These are phyloP conservation scores for Jacana jacana DNA, from an alignment of 2,113 vertebrate genomes.

Conservation along the genomic window DNA sequence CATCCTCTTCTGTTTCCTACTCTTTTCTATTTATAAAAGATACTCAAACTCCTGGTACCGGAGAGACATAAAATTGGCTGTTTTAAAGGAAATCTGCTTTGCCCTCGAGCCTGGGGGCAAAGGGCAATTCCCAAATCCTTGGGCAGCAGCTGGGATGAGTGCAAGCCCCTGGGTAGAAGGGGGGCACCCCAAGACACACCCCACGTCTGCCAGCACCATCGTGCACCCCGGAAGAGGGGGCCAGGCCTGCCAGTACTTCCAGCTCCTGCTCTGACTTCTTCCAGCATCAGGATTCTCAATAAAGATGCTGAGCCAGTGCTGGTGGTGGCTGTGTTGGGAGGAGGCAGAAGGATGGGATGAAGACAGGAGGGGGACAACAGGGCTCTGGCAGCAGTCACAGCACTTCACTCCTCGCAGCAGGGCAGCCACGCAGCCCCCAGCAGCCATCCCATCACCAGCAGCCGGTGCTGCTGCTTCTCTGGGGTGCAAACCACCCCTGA, in stretches of 20 bases:
- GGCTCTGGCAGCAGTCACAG: accelerated
- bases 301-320: neutral
- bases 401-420: no score
- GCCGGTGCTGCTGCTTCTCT: accelerated
- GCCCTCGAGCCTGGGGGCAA: neutral
- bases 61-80: neutral
- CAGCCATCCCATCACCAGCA: neutral
- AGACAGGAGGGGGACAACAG: accelerated
- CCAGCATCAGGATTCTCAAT: neutral
- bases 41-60: accelerated
- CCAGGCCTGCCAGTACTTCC: neutral
- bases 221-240: neutral
- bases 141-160: neutral
- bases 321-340: neutral
- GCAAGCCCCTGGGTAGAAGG: neutral
- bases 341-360: neutral
- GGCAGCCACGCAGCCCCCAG: no score
- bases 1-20: neutral
- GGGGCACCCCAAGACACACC: accelerated
- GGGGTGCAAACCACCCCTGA: neutral
- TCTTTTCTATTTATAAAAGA: neutral
- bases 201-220: neutral
- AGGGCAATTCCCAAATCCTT: neutral
- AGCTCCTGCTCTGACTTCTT: neutral
- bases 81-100: neutral